Percentiles rank a stretch among this genome's conserved stretches.
These are phyloP conservation scores for Zosterops borbonicus DNA, from an alignment of 2,113 vertebrate genomes.

Conservation along the genomic window DNA sequence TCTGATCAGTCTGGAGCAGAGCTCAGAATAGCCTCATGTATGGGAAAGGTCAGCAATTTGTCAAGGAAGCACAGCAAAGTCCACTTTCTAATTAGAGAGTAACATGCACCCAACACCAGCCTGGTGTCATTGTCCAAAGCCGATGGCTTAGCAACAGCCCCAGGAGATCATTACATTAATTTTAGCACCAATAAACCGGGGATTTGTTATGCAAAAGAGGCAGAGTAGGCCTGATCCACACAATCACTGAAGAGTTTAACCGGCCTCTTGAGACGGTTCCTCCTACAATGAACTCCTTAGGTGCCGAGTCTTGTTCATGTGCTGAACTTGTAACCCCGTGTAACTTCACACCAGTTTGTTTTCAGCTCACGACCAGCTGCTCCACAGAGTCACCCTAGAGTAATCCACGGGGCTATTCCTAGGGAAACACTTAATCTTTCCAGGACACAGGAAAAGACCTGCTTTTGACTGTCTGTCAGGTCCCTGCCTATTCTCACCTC, in stretches of 20 bases:
- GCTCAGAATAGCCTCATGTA: slow-evolving; percentile 42
- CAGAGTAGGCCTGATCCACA: not conserved
- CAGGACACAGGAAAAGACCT: slow-evolving; percentile 8
- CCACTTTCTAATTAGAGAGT: slow-evolving; percentile 62
- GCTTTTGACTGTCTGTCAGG: not conserved
- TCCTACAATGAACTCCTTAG: not conserved
- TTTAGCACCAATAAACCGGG: not conserved
- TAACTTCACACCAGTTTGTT: slow-evolving; percentile 18
- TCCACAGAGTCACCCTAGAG: not conserved
- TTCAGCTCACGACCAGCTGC: slow-evolving; percentile 24
- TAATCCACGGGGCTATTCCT: not conserved
- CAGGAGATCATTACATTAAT: not conserved
- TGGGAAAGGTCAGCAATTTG: slow-evolving; percentile 53
- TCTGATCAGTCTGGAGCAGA: slow-evolving; percentile 19
- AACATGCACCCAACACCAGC: not conserved
- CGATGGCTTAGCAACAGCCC: slow-evolving; percentile 13
- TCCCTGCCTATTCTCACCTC: not conserved
- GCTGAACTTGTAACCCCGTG: not conserved
- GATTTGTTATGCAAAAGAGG: not conserved
- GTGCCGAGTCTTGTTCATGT: accelerated
- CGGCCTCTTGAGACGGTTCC: not conserved
- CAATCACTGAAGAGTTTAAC: not conserved
- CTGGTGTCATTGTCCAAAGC: not conserved
- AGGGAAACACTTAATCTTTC: slow-evolving; percentile 23
- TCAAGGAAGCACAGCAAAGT: not conserved